phyloP scores from a whole-genome alignment of 2,113 vertebrate species.

The Rhinolophus sinicus region DNA sequence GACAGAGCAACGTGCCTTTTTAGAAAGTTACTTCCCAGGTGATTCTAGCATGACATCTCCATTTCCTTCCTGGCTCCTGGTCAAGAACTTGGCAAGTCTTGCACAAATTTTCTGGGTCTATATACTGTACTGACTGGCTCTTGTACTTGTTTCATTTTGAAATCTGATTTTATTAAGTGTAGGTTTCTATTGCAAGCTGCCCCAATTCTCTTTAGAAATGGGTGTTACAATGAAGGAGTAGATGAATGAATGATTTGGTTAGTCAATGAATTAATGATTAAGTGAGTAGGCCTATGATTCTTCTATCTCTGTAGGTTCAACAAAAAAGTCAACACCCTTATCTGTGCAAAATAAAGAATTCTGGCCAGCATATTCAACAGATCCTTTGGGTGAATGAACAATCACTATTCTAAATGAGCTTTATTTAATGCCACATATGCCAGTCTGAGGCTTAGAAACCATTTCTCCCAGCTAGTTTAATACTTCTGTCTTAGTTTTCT shows the following conservation, averaged over 20 bases:
- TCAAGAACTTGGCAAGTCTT: background rate
- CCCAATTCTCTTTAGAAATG: background rate
- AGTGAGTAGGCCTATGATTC: background rate
- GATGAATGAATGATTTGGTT: background rate
- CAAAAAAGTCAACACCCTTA: background rate
- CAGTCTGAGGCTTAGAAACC: background rate
- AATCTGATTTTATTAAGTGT: background rate
- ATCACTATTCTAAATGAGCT: background rate
- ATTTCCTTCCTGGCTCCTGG: background rate
- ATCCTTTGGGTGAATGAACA: background rate
- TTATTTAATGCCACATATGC: background rate
- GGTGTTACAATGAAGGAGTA: background rate
- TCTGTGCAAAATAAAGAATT: background rate
- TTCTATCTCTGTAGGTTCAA: background rate
- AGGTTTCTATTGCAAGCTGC: background rate
- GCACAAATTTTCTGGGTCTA: background rate
- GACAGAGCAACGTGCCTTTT: background rate
- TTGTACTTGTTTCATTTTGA: background rate
- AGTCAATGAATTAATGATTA: background rate
- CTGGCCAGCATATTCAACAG: background rate
- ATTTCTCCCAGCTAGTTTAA: constrained; percentile 15
- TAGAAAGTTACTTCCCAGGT: background rate
- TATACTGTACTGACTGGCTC: background rate
- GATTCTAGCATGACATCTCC: background rate
- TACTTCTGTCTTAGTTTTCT: background rate